Percentiles rank a stretch among this genome's conserved stretches.
These are phyloP conservation scores for Leptoclinus maculatus DNA, from an alignment of 2,797 vertebrate genomes.

Conservation along the genomic window DNA sequence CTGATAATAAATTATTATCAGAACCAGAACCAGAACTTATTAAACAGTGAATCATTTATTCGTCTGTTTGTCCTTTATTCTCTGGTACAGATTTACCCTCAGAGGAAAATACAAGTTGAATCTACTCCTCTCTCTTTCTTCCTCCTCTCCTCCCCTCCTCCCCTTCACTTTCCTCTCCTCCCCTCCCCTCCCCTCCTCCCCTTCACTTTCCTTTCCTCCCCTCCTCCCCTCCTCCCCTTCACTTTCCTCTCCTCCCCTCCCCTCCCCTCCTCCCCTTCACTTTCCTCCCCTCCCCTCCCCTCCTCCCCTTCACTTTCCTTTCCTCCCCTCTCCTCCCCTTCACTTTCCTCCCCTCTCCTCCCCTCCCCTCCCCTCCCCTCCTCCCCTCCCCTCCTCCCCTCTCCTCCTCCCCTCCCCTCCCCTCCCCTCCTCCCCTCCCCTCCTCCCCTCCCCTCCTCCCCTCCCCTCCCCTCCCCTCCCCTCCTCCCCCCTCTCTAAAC, in stretches of 20 bases:
- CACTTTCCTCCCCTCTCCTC: conserved; percentile 1
- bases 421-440: neutral
- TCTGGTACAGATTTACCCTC: conserved; percentile 29
- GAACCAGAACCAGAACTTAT: too few species aligned
- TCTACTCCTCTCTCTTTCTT: conserved; percentile 24
- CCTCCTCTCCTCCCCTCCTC: too few species aligned
- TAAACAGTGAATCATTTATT: too few species aligned
- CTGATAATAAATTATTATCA: too few species aligned
- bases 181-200: neutral
- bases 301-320: too few species aligned
- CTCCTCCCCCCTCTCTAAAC: conserved; percentile 22
- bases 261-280: too few species aligned
- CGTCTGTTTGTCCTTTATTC: neutral
- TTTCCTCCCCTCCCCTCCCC: conserved; percentile 9
- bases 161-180: neutral
- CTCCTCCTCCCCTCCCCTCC: neutral
- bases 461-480: too few species aligned
- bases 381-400: too few species aligned
- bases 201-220: neutral
- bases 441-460: neutral
- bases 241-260: neutral
- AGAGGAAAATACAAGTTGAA: conserved; percentile 25
- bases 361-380: too few species aligned
- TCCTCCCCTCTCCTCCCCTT: too few species aligned
- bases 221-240: too few species aligned